Evolutionary conservation across 1,140 invertebrate species (phyloP), one percentile per base, ranked within the genome.

Genomic region (Dendroctonus ponderosae): DNA sequence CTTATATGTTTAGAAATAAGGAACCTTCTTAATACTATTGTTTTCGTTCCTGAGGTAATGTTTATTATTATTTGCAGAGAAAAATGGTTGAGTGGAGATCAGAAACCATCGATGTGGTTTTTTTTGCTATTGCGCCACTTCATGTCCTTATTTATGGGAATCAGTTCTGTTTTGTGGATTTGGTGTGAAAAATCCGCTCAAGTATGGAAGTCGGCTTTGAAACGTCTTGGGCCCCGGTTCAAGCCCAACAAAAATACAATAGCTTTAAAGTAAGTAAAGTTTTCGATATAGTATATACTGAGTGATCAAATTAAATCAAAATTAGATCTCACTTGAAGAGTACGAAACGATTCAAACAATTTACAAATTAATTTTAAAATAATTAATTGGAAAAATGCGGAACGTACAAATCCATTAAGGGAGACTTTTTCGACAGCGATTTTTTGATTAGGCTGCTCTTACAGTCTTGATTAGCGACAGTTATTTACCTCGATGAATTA

Each of bases 81-180:
- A 59, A 79, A 84, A n/a, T 91, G 90, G 87, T 76, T 89, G 0
- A 81, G 82, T 11, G 83, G 77, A 5, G 76, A 77, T 6, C 76
- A 79, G 62, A 79, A 76, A 62, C 81, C 83, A 4, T 74, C 77
- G 4, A 69, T 84, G n/a, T 82, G 81, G 75, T 72, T 82, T 1
- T 83, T 83, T 69, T 71, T 84, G 41, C 56, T 84, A 40, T 56
- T 84, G 38, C 75, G 88, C 70, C 83, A 90, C 61, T 81, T 91
- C 57, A 86, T 88, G 81, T 84, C 83, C 0, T 80, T 91, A 11
- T 86, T 89, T 12, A 85, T 89, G 2, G 90, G 90, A 5, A 85
- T 91, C 11, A 85, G 87, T 6, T 85, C 87, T 0, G 83, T 87
- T 0, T 84, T 90, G 42, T 92, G 89, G 89, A 87, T 91, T 44